These are phyloP conservation scores for Drosophila subsilvestris DNA, from an alignment of 2,888 invertebrate genomes.

Conservation along the genomic window DNA sequence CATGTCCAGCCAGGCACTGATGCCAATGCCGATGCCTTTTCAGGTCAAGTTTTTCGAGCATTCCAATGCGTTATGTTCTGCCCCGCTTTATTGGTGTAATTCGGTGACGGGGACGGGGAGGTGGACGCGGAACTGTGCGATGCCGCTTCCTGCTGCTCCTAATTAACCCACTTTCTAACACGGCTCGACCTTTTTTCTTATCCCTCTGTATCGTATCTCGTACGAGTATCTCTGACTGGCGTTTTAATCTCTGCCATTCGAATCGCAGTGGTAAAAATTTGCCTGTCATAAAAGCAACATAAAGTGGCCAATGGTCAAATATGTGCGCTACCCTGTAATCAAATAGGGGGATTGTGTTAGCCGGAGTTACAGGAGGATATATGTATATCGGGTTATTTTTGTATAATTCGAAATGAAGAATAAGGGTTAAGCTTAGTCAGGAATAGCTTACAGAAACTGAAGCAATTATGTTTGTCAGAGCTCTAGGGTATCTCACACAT, in stretches of 20 bases:
- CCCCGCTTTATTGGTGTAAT: conserved; percentile 68
- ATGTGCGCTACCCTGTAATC: conserved; percentile 5
- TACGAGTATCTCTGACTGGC: neutral
- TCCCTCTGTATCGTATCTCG: neutral
- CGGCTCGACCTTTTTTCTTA: conserved; percentile 54
- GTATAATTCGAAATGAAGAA: too few species aligned
- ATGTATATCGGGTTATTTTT: neutral
- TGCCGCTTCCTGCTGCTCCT: conserved; percentile 36
- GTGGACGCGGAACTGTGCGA: conserved; percentile 20
- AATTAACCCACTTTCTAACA: conserved; percentile 74
- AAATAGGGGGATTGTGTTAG: neutral
- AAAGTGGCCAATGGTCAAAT: conserved; percentile 19
- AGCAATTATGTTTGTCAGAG: neutral
- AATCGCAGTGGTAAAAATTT: conserved; percentile 60
- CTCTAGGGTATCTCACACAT: neutral
- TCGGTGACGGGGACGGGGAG: neutral
- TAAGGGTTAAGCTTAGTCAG: neutral
- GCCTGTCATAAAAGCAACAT: conserved; percentile 55
- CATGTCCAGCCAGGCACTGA: conserved; percentile 18
- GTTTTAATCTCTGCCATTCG: conserved; percentile 57
- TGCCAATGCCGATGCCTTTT: conserved; percentile 38
- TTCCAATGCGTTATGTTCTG: conserved; percentile 72
- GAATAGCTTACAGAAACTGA: neutral
- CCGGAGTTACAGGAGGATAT: neutral
- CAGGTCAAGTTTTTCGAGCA: conserved; percentile 68